Base-by-base conservation (phyloP, 2,113 vertebrate species). In the Sorex fumeus region DNA sequence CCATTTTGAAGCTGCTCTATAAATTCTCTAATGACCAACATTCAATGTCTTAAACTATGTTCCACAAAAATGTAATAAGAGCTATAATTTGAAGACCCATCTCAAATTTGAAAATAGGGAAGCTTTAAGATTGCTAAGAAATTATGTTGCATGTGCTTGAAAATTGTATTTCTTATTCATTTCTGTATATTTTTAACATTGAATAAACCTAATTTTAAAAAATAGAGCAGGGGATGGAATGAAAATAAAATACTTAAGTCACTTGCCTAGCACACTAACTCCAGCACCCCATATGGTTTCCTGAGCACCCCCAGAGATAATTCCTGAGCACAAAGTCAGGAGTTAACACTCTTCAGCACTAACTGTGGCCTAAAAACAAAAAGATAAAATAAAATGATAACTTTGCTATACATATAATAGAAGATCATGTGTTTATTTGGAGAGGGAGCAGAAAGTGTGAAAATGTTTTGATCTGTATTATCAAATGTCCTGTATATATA, bases 381-480 rank as follows among this genome's bases (percentile, higher is more conserved):
- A 10, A 50, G 10, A 7, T 2, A 71, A 27, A 45, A 25, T 69
- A 23, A 28, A 60, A 11, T 3, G 19, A 27, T 16, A 67, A 10
- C 34, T 69, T 28, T 9, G 27, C 23, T 81, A n/a, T 28, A 81
- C 36, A 60, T 53, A n/a, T 0, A 70, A 30, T 9, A 66, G 27
- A 66, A 30, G 28, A 11, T 25, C 23, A 2, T 66, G 12, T 66
- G 25, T 66, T 66, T 60, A 60, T 23, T 60, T 23, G 57, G 57
- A 21, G 18, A 8, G 18, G 21, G 18, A 21, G 6, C 8, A 43
- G 8, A 83, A 64, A 88, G 12, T 75, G 28, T 36, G 87, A 76
- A 71, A 45, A 34, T 87, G 15, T 34, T 70, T 32, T 72, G 36
- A 91, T 45, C 13, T 76, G 91, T 32, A 53, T 94, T 93, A 91